Conservation (phyloP, 92 coral and sea anemone species). For the Blastomussa wellsi region DNA sequence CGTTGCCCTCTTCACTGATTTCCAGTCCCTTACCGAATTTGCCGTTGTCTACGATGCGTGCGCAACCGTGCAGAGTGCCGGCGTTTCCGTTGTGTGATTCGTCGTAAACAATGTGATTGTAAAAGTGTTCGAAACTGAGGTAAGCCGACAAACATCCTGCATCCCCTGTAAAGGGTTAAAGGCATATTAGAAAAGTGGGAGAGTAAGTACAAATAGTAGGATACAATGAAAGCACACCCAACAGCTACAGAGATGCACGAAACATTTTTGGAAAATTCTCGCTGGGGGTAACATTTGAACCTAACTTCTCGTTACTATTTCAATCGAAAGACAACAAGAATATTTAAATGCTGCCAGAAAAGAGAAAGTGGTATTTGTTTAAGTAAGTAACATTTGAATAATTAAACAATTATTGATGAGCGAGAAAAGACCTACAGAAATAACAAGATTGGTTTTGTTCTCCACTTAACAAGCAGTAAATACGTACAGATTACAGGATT, state of each 20-base stretch:
- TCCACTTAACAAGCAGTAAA: neutral
- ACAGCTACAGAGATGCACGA: neutral
- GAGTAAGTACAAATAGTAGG: neutral
- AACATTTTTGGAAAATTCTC: neutral
- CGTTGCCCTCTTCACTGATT: slow-evolving; percentile 73
- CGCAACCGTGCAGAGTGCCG: slow-evolving; percentile 73
- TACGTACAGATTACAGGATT: neutral
- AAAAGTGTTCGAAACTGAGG: slow-evolving; percentile 85
- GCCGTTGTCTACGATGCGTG: slow-evolving; percentile 70
- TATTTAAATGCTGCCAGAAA: neutral
- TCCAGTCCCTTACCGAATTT: slow-evolving; percentile 86
- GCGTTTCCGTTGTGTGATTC: slow-evolving; percentile 88
- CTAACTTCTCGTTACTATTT: too few species aligned
- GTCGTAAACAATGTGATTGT: slow-evolving; percentile 72
- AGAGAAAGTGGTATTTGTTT: neutral
- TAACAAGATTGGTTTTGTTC: neutral
- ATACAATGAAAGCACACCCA: neutral
- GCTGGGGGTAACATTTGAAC: neutral
- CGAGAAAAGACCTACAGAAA: neutral
- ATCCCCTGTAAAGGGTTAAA: slow-evolving; percentile 61
- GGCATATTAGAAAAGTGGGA: neutral
- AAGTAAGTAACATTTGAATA: neutral
- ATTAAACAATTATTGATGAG: neutral
- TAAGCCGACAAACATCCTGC: slow-evolving; percentile 95
- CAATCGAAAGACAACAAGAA: neutral